A percentile compares a stretch with the other conserved stretches of the same genome.
phyloP scores from a whole-genome alignment of 1,140 invertebrate genomes.

The Macrobrachium rosenbergii region DNA sequence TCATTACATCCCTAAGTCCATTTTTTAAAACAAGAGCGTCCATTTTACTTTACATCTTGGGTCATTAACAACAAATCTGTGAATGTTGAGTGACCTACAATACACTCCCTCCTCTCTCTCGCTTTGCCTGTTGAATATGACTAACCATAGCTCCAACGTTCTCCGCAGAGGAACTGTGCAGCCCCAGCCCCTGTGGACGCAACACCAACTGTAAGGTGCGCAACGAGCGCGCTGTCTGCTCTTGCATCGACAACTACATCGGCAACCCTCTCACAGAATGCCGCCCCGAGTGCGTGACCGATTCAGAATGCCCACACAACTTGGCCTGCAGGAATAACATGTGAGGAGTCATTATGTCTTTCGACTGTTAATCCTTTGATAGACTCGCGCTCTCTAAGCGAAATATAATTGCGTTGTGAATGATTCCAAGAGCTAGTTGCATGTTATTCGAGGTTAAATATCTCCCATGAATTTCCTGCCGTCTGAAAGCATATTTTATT shows the following conservation, averaged over 20 bases:
- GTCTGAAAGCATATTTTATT: no score
- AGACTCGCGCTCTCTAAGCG: background rate
- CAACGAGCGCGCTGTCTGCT: constrained; percentile 63
- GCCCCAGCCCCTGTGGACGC: constrained; percentile 76
- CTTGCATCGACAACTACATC: constrained; percentile 77
- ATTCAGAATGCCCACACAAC: constrained; percentile 67
- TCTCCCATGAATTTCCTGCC: no score
- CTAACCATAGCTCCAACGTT: no score
- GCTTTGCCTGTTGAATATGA: no score
- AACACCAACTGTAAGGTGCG: constrained; percentile 74
- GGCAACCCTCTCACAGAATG: constrained; percentile 76
- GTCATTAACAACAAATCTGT: no score
- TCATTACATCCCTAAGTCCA: no score
- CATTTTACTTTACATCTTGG: no score
- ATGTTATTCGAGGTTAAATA: background rate
- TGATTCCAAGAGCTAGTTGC: no score
- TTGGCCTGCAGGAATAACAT: constrained; percentile 68
- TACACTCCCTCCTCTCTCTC: no score
- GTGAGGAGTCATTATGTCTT: constrained; percentile 24
- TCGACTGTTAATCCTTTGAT: background rate
- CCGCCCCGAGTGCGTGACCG: constrained; percentile 66
- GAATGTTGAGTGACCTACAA: no score
- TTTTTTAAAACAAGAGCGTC: no score
- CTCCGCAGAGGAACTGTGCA: constrained; percentile 74
- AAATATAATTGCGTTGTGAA: background rate